Evolutionary conservation across 2,113 vertebrate species (phyloP).

Genomic region (Gallinago jamesoni): DNA sequence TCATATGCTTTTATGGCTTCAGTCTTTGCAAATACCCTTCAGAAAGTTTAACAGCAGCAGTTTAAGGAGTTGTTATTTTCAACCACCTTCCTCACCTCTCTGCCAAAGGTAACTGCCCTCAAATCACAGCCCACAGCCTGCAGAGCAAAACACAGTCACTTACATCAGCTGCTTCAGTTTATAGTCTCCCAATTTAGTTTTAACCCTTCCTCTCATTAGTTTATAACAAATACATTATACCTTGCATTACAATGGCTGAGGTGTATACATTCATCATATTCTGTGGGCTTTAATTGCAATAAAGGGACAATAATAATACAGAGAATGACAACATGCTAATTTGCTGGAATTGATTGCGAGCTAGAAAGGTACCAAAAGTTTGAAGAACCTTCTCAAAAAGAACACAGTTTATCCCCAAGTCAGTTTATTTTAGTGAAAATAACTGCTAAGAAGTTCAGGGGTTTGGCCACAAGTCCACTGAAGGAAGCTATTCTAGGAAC

Average conservation of each 20-base stretch:
- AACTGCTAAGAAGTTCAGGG: not conserved
- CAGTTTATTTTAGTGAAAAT: not conserved
- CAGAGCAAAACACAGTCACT: not conserved
- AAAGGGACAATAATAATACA: not conserved
- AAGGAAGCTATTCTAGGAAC: not conserved
- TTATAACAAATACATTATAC: not conserved
- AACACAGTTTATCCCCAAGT: not conserved
- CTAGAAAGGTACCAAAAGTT: not conserved
- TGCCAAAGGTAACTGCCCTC: not conserved
- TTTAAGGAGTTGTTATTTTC: not conserved
- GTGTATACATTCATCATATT: not conserved
- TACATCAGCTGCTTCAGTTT: not conserved
- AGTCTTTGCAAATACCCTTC: not conserved
- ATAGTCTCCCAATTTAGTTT: not conserved
- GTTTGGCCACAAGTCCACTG: not conserved
- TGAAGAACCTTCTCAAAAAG: not conserved
- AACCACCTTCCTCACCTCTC: not conserved
- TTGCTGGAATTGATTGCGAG: not conserved
- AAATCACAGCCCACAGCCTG: not conserved
- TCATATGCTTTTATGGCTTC: not conserved
- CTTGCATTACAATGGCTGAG: not conserved
- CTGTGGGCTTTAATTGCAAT: not conserved
- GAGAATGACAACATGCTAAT: not conserved
- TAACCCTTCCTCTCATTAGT: not conserved
- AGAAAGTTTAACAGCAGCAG: not conserved